Percentiles rank a stretch among this genome's conserved stretches.
These are phyloP conservation scores for Dryocosmus kuriphilus DNA, from an alignment of 2,888 invertebrate genomes.

Conservation along the genomic window DNA sequence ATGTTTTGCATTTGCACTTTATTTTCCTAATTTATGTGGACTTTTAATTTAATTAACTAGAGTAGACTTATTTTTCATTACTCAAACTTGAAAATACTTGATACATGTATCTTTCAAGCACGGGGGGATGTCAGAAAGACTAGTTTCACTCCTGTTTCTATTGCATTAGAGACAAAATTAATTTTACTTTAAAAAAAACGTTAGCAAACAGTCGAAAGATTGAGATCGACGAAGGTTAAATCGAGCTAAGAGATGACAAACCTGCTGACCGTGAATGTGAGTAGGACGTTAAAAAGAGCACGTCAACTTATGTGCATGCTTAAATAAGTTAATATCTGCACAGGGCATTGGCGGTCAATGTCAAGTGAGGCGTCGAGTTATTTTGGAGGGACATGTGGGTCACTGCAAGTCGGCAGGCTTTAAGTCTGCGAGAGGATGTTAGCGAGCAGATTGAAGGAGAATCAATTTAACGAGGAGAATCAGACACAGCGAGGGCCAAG, in stretches of 20 bases:
- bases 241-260: not conserved
- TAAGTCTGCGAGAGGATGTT: constrained; percentile 44
- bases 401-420: constrained; percentile 48
- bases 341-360: constrained; percentile 48
- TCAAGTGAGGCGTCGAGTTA: constrained; percentile 53
- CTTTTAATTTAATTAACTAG: too few species aligned
- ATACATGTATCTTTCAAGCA: too few species aligned
- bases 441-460: constrained; percentile 68
- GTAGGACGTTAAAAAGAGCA: constrained; percentile 24
- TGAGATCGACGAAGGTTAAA: not conserved
- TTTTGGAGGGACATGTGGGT: constrained; percentile 66
- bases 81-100: too few species aligned
- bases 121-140: too few species aligned
- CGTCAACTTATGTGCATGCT: constrained; percentile 28
- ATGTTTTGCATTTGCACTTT: too few species aligned
- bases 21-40: too few species aligned
- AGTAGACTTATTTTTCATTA: too few species aligned
- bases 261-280: constrained; percentile 2
- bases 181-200: not conserved
- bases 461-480: constrained; percentile 73
- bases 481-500: constrained; percentile 69
- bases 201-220: not conserved
- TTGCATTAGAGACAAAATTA: not conserved
- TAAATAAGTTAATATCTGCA: constrained; percentile 38
- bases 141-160: too few species aligned